Evolutionary conservation across 2,888 invertebrate genomes (phyloP).

Genomic region (Scaptomyza parva): DNA sequence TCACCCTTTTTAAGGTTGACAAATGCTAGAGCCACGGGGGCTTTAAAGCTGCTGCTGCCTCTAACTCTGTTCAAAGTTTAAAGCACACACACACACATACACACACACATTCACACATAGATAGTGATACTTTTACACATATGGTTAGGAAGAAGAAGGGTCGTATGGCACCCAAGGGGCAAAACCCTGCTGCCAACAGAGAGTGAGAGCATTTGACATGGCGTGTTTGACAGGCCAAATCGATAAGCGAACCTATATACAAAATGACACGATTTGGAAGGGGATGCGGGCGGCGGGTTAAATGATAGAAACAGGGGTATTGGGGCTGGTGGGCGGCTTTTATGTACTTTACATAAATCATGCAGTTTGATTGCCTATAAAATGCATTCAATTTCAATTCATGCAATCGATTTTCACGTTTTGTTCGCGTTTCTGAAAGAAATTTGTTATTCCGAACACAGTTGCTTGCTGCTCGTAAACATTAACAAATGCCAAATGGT

Average conservation of each 20-base stretch:
- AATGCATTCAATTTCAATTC: constrained; percentile 66
- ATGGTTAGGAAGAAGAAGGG: constrained; percentile 22
- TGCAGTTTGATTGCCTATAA: constrained; percentile 66
- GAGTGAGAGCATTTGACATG: constrained; percentile 32
- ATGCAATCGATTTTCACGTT: constrained; percentile 70
- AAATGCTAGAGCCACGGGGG: background rate
- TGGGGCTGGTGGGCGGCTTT: background rate
- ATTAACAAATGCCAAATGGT: constrained; percentile 4
- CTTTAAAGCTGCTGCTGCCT: constrained; percentile 44
- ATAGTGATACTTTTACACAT: background rate
- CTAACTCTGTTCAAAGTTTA: constrained; percentile 32
- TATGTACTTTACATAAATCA: constrained; percentile 68
- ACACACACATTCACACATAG: background rate
- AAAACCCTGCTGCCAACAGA: constrained; percentile 2
- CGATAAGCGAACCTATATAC: constrained; percentile 39
- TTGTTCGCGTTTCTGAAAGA: constrained; percentile 5
- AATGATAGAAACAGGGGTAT: background rate
- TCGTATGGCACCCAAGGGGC: constrained; percentile 16
- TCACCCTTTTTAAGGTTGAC: constrained; percentile 21
- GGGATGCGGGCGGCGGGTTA: background rate
- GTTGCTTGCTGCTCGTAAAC: constrained; percentile 32
- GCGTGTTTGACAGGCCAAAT: constrained; percentile 45
- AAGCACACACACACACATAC: constrained; percentile 17
- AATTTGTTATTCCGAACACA: constrained; percentile 12
- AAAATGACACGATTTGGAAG: background rate